Base-by-base conservation (phyloP, 2,888 invertebrate genomes). In the Seira musarum region DNA sequence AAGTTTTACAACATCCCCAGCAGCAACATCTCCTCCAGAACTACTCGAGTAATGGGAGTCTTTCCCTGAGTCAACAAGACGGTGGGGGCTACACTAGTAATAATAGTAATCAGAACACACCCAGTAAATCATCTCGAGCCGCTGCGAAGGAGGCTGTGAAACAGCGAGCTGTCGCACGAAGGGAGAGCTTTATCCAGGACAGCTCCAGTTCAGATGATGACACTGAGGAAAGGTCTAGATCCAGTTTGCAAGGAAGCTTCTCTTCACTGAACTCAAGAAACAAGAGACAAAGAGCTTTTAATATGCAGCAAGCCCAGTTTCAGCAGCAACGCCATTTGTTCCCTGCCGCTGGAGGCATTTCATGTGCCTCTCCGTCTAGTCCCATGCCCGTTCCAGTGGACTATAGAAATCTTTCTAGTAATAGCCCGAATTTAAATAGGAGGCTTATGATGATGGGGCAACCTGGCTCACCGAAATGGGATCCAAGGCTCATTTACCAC, bases 401-500 rank as follows among this genome's bases (percentile, higher is more conserved):
- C 24, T 79, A 76, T 63, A 76, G 73, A 24, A 82, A 80, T 35
- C 53, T 63, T 15, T 57, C 46, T 57, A 65, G 64, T 53, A 70
- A 69, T 67, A 75, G 77, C 46, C 75, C 75, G 6, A 79, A 79
- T 68, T 66, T 75, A 64, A 79, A 82, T 61, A 72, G 78, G 40
- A 64, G 73, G 73, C 63, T 76, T 57, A 69, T 79, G 49, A 69
- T 65, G 69, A 69, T 57, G 73, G 76, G 76, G 22, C 60, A 80
- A 72, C 82, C 82, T 22, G 82, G 81, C 57, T 82, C 84, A 10
- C 82, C 82, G 15, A 70, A 83, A 66, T 87, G 85, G 85, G 87
- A 87, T 72, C 84, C 87, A 8, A 75, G 85, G 57, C 78, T 87
- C 73, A 84, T 87, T 66, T 87, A 87, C 81, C 82, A 82, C 8